Percentiles rank a stretch among this genome's conserved stretches.
Evolutionary conservation across 2,888 invertebrate species (phyloP).

Genomic region (Coremacera marginata): DNA sequence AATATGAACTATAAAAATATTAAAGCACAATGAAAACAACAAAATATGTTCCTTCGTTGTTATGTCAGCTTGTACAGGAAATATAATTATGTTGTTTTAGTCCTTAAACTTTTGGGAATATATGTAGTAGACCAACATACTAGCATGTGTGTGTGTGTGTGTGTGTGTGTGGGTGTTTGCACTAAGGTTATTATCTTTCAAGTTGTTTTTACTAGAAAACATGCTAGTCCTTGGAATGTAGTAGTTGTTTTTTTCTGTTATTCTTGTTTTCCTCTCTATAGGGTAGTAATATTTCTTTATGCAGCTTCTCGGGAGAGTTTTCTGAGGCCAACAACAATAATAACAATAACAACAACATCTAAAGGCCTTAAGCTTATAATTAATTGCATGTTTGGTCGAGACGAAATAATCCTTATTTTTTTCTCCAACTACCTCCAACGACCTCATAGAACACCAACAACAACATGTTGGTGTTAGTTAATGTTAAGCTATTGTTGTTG

Average conservation of each 20-base stretch:
- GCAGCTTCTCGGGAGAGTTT: slow-evolving; percentile 41
- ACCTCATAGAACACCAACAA: neutral
- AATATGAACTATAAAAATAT: neutral
- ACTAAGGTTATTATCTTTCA: slow-evolving; percentile 64
- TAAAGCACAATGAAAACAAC: neutral
- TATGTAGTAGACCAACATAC: slow-evolving; percentile 51
- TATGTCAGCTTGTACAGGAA: slow-evolving; percentile 56
- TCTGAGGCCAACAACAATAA: neutral
- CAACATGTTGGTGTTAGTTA: slow-evolving; percentile 23
- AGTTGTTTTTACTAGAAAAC: slow-evolving; percentile 45
- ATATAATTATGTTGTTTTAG: slow-evolving; percentile 65
- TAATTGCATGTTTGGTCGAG: slow-evolving; percentile 69
- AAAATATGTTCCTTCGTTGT: slow-evolving; percentile 9
- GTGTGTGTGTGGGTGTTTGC: slow-evolving; percentile 41
- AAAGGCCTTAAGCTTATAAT: slow-evolving; percentile 69
- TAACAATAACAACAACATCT: slow-evolving; percentile 42
- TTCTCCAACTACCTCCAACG: slow-evolving; percentile 29
- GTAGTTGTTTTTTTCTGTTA: slow-evolving; percentile 48
- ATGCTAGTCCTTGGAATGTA: slow-evolving; percentile 36
- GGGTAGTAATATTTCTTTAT: slow-evolving; percentile 25
- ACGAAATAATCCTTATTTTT: slow-evolving; percentile 68
- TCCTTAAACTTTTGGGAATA: slow-evolving; percentile 66
- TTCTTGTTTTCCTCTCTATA: slow-evolving; percentile 38
- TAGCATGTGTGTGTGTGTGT: neutral
- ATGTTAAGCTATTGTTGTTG: slow-evolving; percentile 38